Evolutionary conservation across 2,113 vertebrate genomes (phyloP).

Genomic region (Oryzias celebensis): DNA sequence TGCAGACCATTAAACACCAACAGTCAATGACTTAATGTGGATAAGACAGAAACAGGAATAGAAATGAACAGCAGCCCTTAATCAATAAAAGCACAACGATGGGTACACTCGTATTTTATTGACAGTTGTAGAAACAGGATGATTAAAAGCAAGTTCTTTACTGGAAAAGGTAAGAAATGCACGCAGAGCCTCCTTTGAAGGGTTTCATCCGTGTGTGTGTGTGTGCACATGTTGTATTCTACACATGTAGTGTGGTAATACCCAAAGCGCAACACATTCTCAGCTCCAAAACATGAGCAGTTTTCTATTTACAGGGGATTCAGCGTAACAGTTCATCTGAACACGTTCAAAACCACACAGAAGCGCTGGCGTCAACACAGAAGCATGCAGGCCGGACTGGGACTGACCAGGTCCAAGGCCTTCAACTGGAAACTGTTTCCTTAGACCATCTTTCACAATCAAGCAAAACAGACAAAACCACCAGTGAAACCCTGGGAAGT

Average conservation of each 20-base stretch:
- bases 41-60: not conserved
- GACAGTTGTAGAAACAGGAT: constrained; percentile 72
- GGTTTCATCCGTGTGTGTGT: constrained; percentile 7
- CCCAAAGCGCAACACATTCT: constrained; percentile 57
- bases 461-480: too few species aligned
- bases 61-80: not conserved
- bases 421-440: too few species aligned
- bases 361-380: constrained; percentile 43
- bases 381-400: constrained; percentile 53
- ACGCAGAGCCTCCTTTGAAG: constrained; percentile 28
- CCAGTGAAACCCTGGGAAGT: too few species aligned
- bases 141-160: constrained; percentile 49
- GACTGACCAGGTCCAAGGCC: too few species aligned
- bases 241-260: constrained; percentile 12
- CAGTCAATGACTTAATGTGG: too few species aligned
- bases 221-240: constrained; percentile 13
- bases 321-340: constrained; percentile 46
- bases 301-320: constrained; percentile 59
- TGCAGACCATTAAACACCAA: too few species aligned
- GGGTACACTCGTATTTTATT: constrained; percentile 70
- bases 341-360: constrained; percentile 42
- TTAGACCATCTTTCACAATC: too few species aligned
- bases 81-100: constrained; percentile 13
- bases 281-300: constrained; percentile 38
- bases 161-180: constrained; percentile 64